Evolutionary conservation across 30 jellyfish, hydroid and myxozoan species (phyloP).

Genomic region (Sanderia malayensis): DNA sequence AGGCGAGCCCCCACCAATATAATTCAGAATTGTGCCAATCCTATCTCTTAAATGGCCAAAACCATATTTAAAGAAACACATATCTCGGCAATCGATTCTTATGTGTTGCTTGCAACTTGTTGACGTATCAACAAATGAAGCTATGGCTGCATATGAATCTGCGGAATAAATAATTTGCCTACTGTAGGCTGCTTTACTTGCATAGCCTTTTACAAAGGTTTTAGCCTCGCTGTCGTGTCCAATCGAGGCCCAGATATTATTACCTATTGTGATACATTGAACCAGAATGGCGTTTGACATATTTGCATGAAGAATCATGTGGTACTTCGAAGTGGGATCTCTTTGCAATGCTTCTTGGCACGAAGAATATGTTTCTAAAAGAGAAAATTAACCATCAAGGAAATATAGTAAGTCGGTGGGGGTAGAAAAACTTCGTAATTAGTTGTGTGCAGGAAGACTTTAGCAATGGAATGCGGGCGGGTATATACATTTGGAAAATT

Average conservation of each 20-base stretch:
- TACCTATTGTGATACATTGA: background rate
- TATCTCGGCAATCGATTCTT: background rate
- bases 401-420: too few species aligned
- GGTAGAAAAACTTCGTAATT: too few species aligned
- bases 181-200: background rate
- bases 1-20: conserved; percentile 54
- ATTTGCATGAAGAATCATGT: conserved; percentile 5
- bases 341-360: background rate
- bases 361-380: background rate
- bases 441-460: background rate
- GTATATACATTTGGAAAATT: background rate
- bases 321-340: background rate
- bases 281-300: conserved; percentile 14
- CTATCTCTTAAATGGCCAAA: conserved; percentile 20
- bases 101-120: conserved; percentile 5
- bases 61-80: background rate
- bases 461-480: too few species aligned
- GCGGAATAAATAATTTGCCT: conserved; percentile 1
- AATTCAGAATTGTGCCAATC: conserved; percentile 2
- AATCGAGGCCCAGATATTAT: background rate
- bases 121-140: conserved; percentile 19
- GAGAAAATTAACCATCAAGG: background rate
- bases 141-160: background rate
- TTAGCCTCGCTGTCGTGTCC: conserved; percentile 1
- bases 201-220: background rate